Evolutionary conservation across 2,113 vertebrate species (phyloP).

Genomic region (Morphnarchus princeps): DNA sequence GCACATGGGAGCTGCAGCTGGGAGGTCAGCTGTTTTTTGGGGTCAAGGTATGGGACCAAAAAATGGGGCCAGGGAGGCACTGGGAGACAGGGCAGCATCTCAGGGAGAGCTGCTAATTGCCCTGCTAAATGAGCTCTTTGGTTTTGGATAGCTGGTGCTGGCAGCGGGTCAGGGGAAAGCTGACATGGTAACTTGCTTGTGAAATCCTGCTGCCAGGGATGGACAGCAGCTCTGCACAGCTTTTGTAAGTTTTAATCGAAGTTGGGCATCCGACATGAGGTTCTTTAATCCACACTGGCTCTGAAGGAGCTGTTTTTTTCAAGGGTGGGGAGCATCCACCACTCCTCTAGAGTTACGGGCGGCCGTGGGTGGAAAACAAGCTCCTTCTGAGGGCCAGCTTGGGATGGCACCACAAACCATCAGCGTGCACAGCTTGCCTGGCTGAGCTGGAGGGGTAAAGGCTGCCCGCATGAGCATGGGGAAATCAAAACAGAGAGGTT

Average conservation of each 20-base stretch:
- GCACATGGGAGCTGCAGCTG: not conserved
- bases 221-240: not conserved
- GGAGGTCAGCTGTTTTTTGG: not conserved
- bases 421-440: not conserved
- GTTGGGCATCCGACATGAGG: not conserved
- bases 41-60: not conserved
- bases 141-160: not conserved
- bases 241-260: not conserved
- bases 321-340: conserved; percentile 32
- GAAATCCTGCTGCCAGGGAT: not conserved
- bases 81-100: not conserved
- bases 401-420: not conserved
- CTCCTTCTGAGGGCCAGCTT: not conserved
- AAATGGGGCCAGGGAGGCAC: not conserved
- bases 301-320: not conserved
- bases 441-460: not conserved
- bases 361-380: not conserved
- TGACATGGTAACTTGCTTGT: not conserved
- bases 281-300: not conserved
- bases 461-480: not conserved
- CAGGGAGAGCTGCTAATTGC: not conserved
- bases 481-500: conserved; percentile 27
- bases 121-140: conserved; percentile 10
- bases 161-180: not conserved
- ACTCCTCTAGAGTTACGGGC: not conserved